Percentiles rank a stretch among this genome's conserved stretches.
These are phyloP conservation scores for Pammene aurita DNA, from an alignment of 2,888 invertebrate species.

Conservation along the genomic window DNA sequence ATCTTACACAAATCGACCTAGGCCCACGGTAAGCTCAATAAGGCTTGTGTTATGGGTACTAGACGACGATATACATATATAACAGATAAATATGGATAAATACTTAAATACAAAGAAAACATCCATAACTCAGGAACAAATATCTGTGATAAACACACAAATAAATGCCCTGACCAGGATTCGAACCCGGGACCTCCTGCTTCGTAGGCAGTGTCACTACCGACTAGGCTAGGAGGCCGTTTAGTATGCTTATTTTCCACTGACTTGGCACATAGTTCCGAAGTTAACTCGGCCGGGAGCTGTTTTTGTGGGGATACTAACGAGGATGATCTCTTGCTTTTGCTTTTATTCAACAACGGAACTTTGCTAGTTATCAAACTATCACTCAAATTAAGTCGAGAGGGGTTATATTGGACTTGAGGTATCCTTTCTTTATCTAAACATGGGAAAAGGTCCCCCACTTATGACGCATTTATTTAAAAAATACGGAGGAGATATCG, in stretches of 20 bases:
- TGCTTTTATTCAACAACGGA: neutral
- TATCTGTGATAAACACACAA: no score
- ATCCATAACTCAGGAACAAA: no score
- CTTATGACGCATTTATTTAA: constrained; percentile 45
- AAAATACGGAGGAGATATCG: constrained; percentile 53
- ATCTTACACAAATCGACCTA: no score
- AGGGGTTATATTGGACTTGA: constrained; percentile 17
- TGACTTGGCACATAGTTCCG: neutral
- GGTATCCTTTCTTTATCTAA: constrained; percentile 44
- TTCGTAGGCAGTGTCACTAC: no score
- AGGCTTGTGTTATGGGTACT: no score
- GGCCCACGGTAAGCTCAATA: no score
- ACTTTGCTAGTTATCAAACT: neutral
- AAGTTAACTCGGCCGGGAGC: neutral
- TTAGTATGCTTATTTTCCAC: neutral
- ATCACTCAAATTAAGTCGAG: neutral
- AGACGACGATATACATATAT: no score
- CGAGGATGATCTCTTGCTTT: neutral
- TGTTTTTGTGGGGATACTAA: neutral
- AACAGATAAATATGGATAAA: no score
- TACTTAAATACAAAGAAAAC: no score
- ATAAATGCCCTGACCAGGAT: no score
- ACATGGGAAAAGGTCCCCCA: constrained; percentile 49
- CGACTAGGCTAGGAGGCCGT: no score
- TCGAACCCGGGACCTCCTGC: no score